Conservation (phyloP, 2,888 invertebrate genomes). For the Oxystoma pomonae region DNA sequence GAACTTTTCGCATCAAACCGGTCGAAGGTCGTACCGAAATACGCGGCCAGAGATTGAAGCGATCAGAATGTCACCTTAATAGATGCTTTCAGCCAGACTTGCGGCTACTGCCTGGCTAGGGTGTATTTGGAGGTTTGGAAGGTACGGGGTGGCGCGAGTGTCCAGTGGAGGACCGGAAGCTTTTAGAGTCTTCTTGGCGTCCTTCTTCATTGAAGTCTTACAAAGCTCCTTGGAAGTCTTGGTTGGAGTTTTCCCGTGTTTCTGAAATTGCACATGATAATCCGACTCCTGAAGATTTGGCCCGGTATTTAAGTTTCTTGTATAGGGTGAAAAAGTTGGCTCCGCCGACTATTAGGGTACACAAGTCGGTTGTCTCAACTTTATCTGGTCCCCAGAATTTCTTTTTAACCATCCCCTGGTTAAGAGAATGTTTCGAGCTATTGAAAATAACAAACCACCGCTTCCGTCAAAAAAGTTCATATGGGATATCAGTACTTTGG, state of each 20-base stretch:
- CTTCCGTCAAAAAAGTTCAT: constrained; percentile 11
- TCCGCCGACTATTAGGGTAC: constrained; percentile 11
- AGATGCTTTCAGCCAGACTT: neutral
- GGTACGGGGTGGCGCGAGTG: neutral
- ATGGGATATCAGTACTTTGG: constrained; percentile 13
- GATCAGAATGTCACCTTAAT: neutral
- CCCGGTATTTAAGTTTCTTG: constrained; percentile 12
- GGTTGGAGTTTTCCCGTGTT: neutral
- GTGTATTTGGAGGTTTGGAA: neutral
- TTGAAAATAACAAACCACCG: constrained; percentile 14
- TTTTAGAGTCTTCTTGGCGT: neutral
- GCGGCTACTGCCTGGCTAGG: neutral
- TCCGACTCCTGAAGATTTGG: neutral
- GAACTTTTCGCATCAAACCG: neutral
- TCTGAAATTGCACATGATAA: neutral
- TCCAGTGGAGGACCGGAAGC: neutral
- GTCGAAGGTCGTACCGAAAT: neutral
- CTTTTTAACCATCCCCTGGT: constrained; percentile 11
- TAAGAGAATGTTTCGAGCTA: constrained; percentile 23
- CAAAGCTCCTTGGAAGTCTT: neutral
- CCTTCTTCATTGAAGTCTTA: neutral
- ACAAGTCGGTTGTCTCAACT: constrained; percentile 17
- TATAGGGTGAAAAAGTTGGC: constrained; percentile 10
- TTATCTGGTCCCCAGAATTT: constrained; percentile 10
- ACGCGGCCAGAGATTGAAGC: neutral